Conservation (phyloP, 2,113 vertebrate species). For the Nothoprocta perdicaria region DNA sequence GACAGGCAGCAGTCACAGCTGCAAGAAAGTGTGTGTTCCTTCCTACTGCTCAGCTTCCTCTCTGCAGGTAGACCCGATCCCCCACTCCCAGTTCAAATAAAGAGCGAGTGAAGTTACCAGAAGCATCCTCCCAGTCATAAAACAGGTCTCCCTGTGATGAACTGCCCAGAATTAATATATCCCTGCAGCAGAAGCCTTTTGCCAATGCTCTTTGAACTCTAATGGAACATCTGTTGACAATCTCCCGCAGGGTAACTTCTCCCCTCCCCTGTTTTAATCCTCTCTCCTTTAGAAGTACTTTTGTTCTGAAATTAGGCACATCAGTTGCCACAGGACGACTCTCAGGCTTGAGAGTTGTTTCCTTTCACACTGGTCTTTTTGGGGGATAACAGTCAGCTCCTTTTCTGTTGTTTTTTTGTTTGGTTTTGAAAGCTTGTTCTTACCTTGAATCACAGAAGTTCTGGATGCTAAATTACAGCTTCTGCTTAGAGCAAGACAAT, state of each 20-base stretch:
- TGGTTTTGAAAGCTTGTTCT: neutral
- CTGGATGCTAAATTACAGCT: neutral
- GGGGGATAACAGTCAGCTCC: neutral
- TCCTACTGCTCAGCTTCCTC: slow-evolving; percentile 7
- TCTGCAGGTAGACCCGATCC: slow-evolving; percentile 36
- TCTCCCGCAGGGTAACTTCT: slow-evolving; percentile 59
- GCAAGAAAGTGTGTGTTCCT: slow-evolving; percentile 15
- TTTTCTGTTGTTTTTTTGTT: neutral
- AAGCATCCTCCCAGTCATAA: slow-evolving; percentile 52
- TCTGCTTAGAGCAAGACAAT: neutral
- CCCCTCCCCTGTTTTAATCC: slow-evolving; percentile 48
- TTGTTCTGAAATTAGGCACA: slow-evolving; percentile 34
- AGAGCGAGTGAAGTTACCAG: slow-evolving; percentile 25
- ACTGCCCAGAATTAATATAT: slow-evolving; percentile 62
- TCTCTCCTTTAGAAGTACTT: slow-evolving; percentile 44
- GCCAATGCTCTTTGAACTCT: slow-evolving; percentile 65
- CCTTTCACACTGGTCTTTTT: neutral
- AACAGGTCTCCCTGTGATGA: slow-evolving; percentile 58
- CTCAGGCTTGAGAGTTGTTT: neutral
- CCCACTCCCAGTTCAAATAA: slow-evolving; percentile 44
- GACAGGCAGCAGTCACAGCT: slow-evolving; percentile 10
- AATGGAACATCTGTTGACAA: slow-evolving; percentile 71
- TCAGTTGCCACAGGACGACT: neutral
- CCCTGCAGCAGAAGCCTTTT: slow-evolving; percentile 59
- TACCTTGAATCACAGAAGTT: neutral